Base-by-base conservation (phyloP, 2,797 vertebrate species). In the Tinamus major region DNA sequence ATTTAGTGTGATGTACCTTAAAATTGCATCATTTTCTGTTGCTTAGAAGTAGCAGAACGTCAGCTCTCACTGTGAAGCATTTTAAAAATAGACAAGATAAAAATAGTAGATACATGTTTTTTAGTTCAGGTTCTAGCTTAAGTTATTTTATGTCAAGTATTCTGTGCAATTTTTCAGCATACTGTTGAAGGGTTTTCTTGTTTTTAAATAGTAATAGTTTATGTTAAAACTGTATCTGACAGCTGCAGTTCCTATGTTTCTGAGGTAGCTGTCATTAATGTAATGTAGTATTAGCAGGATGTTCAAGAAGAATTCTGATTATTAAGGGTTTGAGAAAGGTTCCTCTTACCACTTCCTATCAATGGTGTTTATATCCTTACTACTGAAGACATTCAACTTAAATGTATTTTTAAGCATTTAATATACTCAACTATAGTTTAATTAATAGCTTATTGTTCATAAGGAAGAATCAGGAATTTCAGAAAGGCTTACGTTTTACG, bases 321-420 rank as follows among this genome's bases (percentile, higher is more conserved):
- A 49, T 87, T 69, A 77, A 70, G 29, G 6, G 37, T 79, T 95
- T 93, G 37, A 81, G 67, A 90, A 86, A 90, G 55, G n/a, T n/a
- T n/a, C n/a, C n/a, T n/a, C n/a, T n/a, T n/a, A n/a, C n/a, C n/a
- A n/a, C n/a, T n/a, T n/a, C n/a, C n/a, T n/a, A 19, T 42, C 77
- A 9, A 46, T 83, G n/a, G 21, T 80, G 51, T 39, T 83, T 75
- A 14, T 31, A 63, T 68, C n/a, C 8, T 80, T 88, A 11, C 13
- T 80, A 67, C 17, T 70, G 48, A 56, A 86, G 83, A 16, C 70
- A 35, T 88, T 81, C 21, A 17, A 56, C 29, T 6, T 64, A 53
- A 82, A 61, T 42, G 7, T 75, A 39, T 51, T 68, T 86, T 21
- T 59, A 88, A 79, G 41, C 10, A 75, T 84, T 86, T 81, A n/a